Base-by-base conservation (phyloP, 1,140 invertebrate genomes). In the Luehdorfia chinensis region DNA sequence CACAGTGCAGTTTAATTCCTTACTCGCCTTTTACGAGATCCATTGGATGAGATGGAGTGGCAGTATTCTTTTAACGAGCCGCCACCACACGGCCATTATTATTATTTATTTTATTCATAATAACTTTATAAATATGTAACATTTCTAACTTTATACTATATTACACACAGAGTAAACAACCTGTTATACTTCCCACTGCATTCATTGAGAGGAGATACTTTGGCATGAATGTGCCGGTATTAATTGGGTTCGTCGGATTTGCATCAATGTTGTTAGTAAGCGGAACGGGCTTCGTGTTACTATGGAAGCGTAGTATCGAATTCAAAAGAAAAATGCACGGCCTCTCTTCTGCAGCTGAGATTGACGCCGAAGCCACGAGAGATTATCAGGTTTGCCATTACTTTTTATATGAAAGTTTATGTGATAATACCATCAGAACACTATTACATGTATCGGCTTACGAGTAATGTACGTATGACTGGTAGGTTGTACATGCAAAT, bases 381-480 rank as follows among this genome's bases (percentile, higher is more conserved):
- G 96, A 98, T 62, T 99, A 99, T 77, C 96, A 98, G 89, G 93
- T 93, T 64, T 16, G 12, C 6, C n/a, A n/a, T n/a, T n/a, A n/a
- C n/a, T n/a, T n/a, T 15, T 47, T 13, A 7, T 28, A 32, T 48
- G 3, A 4, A 28, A 27, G 21, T 32, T 28, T 0, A 33, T 6
- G 0, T 31, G 1, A 4, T 11, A 31, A 6, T n/a, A n/a, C n/a
- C n/a, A n/a, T n/a, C n/a, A n/a, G n/a, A n/a, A n/a, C n/a, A n/a
- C n/a, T n/a, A n/a, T n/a, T n/a, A n/a, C n/a, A n/a, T n/a, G n/a
- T n/a, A n/a, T n/a, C n/a, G n/a, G n/a, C n/a, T n/a, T n/a, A n/a
- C n/a, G n/a, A n/a, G n/a, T n/a, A n/a, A n/a, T n/a, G n/a, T n/a
- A n/a, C n/a, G n/a, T n/a, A n/a, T n/a, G n/a, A n/a, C n/a, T n/a